These are phyloP conservation scores for Drosophila neocordata DNA, from an alignment of 1,140 invertebrate species.

Conservation along the genomic window DNA sequence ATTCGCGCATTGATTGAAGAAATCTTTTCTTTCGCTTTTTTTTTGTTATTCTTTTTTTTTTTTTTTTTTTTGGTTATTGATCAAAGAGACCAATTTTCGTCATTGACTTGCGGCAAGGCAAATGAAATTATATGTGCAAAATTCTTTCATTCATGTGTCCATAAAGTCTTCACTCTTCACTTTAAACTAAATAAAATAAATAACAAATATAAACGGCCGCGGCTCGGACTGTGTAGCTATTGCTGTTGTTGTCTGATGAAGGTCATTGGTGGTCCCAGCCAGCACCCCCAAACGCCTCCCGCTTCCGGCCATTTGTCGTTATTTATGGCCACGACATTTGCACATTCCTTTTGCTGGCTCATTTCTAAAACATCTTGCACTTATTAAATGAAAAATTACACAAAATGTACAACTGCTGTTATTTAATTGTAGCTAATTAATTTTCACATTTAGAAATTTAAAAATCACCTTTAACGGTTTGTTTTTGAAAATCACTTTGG, in stretches of 20 bases:
- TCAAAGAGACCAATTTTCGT: slow-evolving; percentile 63
- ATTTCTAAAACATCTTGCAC: slow-evolving; percentile 47
- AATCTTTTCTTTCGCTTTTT: slow-evolving; percentile 13
- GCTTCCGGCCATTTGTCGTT: slow-evolving; percentile 30
- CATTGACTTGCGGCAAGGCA: slow-evolving; percentile 47
- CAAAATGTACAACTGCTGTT: slow-evolving; percentile 67
- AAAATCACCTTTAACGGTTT: slow-evolving; percentile 9
- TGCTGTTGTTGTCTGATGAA: slow-evolving; percentile 3
- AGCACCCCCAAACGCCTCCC: slow-evolving; percentile 2
- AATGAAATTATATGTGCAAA: slow-evolving; percentile 43
- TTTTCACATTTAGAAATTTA: slow-evolving; percentile 30
- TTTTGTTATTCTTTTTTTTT: too few relatives aligned
- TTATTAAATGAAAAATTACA: slow-evolving; percentile 67
- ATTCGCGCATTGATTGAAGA: slow-evolving; percentile 60
- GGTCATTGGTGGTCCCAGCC: slow-evolving; percentile 33
- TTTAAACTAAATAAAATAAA: slow-evolving; percentile 35
- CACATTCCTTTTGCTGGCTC: slow-evolving; percentile 60
- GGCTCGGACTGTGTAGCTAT: neutral
- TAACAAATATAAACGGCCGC: slow-evolving; percentile 2
- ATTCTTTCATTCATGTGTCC: slow-evolving; percentile 16
- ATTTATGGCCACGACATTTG: slow-evolving; percentile 77
- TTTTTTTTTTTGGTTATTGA: slow-evolving; percentile 62
- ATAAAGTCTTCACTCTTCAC: slow-evolving; percentile 13
- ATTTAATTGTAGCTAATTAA: slow-evolving; percentile 73
- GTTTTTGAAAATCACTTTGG: slow-evolving; percentile 27